These are phyloP conservation scores for Syngnathoides biaculeatus DNA, from an alignment of 2,113 vertebrate genomes.

Conservation along the genomic window DNA sequence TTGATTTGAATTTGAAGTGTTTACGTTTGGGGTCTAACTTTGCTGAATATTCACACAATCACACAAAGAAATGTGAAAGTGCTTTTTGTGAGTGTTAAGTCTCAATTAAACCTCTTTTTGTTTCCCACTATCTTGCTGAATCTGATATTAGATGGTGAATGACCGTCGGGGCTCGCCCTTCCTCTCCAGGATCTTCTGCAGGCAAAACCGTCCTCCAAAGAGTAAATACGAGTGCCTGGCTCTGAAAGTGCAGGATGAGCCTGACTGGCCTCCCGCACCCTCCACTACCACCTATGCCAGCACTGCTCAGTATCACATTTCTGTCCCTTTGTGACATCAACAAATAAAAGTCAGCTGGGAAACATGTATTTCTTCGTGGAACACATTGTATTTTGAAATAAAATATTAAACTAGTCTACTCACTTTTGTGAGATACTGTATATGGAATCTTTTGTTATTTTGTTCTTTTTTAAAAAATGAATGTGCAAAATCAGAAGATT, in stretches of 20 bases:
- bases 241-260: constrained; percentile 82
- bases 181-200: constrained; percentile 72
- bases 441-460: no score
- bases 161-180: constrained; percentile 69
- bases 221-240: constrained; percentile 83
- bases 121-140: background rate
- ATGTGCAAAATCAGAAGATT: no score
- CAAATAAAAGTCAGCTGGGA: no score
- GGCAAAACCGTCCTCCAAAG: constrained; percentile 72
- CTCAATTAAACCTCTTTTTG: background rate
- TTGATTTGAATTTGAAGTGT: no score
- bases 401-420: no score
- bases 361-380: no score
- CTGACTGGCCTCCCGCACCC: constrained; percentile 87
- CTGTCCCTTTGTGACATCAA: background rate
- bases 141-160: constrained; percentile 70
- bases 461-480: no score
- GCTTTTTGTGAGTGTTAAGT: background rate
- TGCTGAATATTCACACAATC: background rate
- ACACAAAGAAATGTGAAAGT: background rate
- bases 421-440: no score
- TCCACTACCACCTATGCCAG: constrained; percentile 81
- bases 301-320: constrained; percentile 23
- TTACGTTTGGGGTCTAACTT: background rate
- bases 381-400: no score